phyloP scores from a whole-genome alignment of 1,140 invertebrate species.

The Brachionus angularis region DNA sequence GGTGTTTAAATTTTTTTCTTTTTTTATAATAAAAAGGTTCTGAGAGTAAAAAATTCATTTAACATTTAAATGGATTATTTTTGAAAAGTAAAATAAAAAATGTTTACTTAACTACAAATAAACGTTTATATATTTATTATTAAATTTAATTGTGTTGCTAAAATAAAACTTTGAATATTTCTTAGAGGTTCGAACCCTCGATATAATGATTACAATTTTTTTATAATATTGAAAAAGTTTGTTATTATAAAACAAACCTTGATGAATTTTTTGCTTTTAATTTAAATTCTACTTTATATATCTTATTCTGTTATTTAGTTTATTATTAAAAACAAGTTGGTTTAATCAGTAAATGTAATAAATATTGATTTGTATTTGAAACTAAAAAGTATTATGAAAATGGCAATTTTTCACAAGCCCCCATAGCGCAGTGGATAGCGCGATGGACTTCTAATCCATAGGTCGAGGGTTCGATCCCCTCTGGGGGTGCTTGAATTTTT shows the following conservation, averaged over 20 bases:
- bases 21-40: background rate
- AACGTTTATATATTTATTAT: too few relatives aligned
- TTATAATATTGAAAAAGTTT: background rate
- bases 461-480: background rate
- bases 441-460: too few relatives aligned
- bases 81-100: background rate
- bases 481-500: background rate
- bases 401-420: background rate
- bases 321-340: too few relatives aligned
- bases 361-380: too few relatives aligned
- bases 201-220: background rate
- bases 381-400: too few relatives aligned
- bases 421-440: background rate
- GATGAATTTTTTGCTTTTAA: background rate
- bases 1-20: background rate
- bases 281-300: too few relatives aligned
- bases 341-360: too few relatives aligned
- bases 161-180: too few relatives aligned
- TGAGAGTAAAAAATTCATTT: background rate
- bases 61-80: background rate
- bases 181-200: background rate
- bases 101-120: background rate
- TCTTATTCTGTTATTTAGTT: too few relatives aligned
- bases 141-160: too few relatives aligned
- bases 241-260: background rate